Conservation (phyloP, 1,140 invertebrate species). For the Drosophila leontia region DNA sequence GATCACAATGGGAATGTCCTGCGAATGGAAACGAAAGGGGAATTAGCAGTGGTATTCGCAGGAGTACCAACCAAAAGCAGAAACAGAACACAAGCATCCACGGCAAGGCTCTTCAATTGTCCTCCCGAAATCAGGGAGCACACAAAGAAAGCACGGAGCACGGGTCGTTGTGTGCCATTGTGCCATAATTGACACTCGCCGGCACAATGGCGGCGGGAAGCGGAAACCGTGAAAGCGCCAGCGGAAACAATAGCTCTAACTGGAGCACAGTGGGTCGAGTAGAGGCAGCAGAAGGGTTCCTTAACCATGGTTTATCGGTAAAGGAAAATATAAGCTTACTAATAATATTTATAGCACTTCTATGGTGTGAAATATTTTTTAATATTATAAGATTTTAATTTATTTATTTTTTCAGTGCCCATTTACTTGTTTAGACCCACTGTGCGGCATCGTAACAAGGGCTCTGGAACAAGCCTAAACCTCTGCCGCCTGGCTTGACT, state of each 20-base stretch:
- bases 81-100: neutral
- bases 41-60: constrained; percentile 49
- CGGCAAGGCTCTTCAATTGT: neutral
- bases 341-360: neutral
- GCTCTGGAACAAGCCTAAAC: constrained; percentile 26
- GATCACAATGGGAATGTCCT: constrained; percentile 94
- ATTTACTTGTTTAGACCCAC: neutral
- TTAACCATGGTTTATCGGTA: too few relatives aligned
- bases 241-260: constrained; percentile 37
- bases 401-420: neutral
- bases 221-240: constrained; percentile 23
- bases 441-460: constrained; percentile 4
- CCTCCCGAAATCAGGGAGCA: constrained; percentile 11
- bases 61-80: constrained; percentile 1
- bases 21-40: constrained; percentile 41
- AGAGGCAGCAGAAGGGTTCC: neutral
- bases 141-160: constrained; percentile 39
- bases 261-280: constrained; percentile 3
- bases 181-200: constrained; percentile 67
- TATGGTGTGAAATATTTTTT: too few relatives aligned
- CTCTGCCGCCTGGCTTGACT: constrained; percentile 31
- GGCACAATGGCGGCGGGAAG: constrained; percentile 40
- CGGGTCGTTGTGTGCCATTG: constrained; percentile 14
- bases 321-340: neutral
- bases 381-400: neutral